Percentiles rank a stretch among this genome's conserved stretches.
These are phyloP conservation scores for Drosophila ustulata DNA, from an alignment of 2,888 invertebrate genomes.

Conservation along the genomic window DNA sequence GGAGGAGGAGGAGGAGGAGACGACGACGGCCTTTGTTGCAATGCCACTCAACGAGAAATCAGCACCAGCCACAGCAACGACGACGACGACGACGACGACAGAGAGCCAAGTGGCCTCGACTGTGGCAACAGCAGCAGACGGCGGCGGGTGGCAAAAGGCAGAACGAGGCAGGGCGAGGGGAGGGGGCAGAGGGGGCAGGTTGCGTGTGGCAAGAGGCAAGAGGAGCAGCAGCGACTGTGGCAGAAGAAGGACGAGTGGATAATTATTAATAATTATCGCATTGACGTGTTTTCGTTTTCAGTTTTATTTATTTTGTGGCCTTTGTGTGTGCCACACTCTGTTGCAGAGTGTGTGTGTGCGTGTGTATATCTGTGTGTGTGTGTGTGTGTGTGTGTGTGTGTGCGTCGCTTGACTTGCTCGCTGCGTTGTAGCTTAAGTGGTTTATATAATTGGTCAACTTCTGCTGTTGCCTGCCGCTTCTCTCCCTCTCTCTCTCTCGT, in stretches of 20 bases:
- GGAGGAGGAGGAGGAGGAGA: conserved; percentile 9
- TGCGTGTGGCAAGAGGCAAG: conserved; percentile 10
- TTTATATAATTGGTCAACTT: conserved; percentile 78
- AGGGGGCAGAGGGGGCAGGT: neutral
- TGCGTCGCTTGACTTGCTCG: conserved; percentile 49
- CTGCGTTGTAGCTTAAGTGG: conserved; percentile 69
- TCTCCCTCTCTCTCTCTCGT: conserved; percentile 2
- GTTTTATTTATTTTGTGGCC: conserved; percentile 52
- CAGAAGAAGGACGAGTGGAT: conserved; percentile 80
- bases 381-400: conserved; percentile 25
- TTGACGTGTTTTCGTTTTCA: conserved; percentile 80
- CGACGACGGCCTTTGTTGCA: conserved; percentile 69
- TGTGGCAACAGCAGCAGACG: conserved; percentile 12
- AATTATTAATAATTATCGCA: conserved; percentile 81
- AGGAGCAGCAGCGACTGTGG: conserved; percentile 19
- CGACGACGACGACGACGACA: conserved; percentile 13
- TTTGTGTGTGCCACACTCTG: conserved; percentile 14
- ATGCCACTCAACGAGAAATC: conserved; percentile 75
- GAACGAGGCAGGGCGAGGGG: neutral
- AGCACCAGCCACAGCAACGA: conserved; percentile 62
- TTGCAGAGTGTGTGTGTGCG: conserved; percentile 12
- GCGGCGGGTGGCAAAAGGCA: conserved; percentile 11
- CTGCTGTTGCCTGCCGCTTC: conserved; percentile 46
- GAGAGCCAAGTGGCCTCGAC: conserved; percentile 56
- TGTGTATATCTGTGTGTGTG: conserved; percentile 5